These are phyloP conservation scores for Radopholus similis DNA, from an alignment of 1,140 invertebrate genomes.

Conservation along the genomic window DNA sequence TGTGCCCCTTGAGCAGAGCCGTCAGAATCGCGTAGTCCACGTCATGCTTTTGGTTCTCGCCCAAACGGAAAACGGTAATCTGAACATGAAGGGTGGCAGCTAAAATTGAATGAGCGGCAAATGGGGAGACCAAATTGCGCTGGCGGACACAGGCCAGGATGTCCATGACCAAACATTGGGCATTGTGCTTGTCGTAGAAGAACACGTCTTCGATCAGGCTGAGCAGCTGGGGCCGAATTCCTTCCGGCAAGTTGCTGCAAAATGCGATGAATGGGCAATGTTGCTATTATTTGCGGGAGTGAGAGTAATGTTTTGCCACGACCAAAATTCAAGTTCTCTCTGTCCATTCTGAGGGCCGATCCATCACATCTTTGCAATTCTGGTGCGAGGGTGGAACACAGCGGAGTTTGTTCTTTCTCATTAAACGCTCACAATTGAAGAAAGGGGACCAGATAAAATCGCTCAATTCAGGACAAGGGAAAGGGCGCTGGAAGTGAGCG, in stretches of 20 bases:
- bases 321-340: no score
- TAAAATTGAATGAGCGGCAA: not conserved
- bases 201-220: conserved; percentile 27
- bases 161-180: conserved; percentile 21
- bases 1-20: conserved; percentile 57
- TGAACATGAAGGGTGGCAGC: conserved; percentile 11
- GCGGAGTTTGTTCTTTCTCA: no score
- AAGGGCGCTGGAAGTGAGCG: no score
- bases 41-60: conserved; percentile 49
- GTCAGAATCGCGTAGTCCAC: conserved; percentile 59
- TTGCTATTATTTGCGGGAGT: no score
- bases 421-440: no score
- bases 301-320: no score
- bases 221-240: conserved; percentile 21
- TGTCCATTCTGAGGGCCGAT: no score
- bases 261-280: no score
- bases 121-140: conserved; percentile 10
- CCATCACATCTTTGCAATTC: no score
- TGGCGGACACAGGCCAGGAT: conserved; percentile 29
- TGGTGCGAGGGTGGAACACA: no score
- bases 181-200: conserved; percentile 16
- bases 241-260: conserved; percentile 22
- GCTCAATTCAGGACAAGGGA: no score
- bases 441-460: no score
- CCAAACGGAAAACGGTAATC: conserved; percentile 53